A percentile compares a stretch with the other conserved stretches of the same genome.
These are phyloP conservation scores for Adineta ricciae DNA, from an alignment of 2,888 invertebrate genomes.

Conservation along the genomic window DNA sequence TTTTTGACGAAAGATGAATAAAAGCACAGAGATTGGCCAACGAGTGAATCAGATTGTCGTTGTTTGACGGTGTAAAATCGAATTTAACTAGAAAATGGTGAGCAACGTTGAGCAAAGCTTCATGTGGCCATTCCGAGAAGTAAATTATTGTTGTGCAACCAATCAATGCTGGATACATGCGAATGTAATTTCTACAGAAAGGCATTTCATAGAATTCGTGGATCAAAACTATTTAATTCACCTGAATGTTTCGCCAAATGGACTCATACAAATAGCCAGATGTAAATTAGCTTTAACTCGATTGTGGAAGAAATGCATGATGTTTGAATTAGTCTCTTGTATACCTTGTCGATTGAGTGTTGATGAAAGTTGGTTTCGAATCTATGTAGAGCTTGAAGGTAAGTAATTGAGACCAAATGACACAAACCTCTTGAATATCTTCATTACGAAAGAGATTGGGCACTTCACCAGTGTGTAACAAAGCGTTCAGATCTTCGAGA, in stretches of 20 bases:
- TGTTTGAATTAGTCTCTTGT: conserved; percentile 41
- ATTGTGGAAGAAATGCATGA: conserved; percentile 61
- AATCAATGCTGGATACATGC: conserved; percentile 75
- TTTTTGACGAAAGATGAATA: conserved; percentile 70
- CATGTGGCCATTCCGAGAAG: conserved; percentile 78
- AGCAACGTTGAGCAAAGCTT: conserved; percentile 75
- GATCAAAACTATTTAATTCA: conserved; percentile 36
- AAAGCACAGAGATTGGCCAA: conserved; percentile 67
- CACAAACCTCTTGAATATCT: conserved; percentile 69
- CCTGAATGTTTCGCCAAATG: conserved; percentile 70
- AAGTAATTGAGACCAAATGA: not conserved
- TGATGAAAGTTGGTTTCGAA: not conserved
- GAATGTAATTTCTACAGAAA: conserved; percentile 60
- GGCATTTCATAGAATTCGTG: not conserved
- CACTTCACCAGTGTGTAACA: conserved; percentile 75
- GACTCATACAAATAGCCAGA: conserved; percentile 73
- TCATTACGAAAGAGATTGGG: conserved; percentile 74
- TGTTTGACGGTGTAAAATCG: too few species aligned
- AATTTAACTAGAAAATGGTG: conserved; percentile 43
- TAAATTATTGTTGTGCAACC: conserved; percentile 79
- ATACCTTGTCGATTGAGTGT: conserved; percentile 44
- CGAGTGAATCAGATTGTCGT: too few species aligned
- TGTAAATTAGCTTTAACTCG: conserved; percentile 68
- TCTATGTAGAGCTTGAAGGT: not conserved
- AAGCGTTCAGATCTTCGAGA: conserved; percentile 75